Evolutionary conservation across 2,113 vertebrate genomes (phyloP).

Genomic region (Dolichotis patagonum): DNA sequence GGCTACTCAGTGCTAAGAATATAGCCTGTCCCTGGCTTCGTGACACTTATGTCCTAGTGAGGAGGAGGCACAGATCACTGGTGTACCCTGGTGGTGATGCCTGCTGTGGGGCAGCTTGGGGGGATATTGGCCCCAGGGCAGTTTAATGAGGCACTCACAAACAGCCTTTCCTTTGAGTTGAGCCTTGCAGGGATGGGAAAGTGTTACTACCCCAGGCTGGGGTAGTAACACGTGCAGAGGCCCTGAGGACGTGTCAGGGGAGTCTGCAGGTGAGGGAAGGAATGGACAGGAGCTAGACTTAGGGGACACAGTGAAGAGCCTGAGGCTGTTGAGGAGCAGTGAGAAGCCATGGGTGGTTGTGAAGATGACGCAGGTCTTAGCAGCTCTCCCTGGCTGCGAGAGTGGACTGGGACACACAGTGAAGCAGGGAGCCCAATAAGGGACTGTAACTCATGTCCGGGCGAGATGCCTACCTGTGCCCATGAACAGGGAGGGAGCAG

Average conservation of each 20-base stretch:
- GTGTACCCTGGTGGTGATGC: background rate
- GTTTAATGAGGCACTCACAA: background rate
- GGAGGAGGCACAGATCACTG: background rate
- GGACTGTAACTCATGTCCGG: background rate
- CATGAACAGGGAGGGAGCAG: too few species aligned
- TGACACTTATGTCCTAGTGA: background rate
- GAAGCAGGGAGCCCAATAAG: background rate
- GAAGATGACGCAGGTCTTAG: background rate
- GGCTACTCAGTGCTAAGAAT: accelerated
- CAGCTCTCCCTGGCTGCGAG: background rate
- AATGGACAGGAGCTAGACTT: too few species aligned
- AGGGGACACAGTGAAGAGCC: accelerated
- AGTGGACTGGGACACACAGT: background rate
- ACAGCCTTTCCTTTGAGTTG: background rate
- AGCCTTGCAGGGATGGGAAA: background rate
- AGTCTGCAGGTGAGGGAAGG: background rate
- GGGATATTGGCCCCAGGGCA: accelerated
- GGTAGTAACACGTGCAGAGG: background rate
- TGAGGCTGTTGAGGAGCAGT: background rate
- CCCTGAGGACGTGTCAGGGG: background rate
- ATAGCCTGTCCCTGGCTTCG: accelerated
- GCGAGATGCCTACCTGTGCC: background rate
- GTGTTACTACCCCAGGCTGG: background rate
- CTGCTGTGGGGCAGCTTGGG: accelerated
- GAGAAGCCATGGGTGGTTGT: background rate